Evolutionary conservation across 30 jellyfish, hydroid and myxozoan species (phyloP).

Genomic region (Catostylus mosaicus): DNA sequence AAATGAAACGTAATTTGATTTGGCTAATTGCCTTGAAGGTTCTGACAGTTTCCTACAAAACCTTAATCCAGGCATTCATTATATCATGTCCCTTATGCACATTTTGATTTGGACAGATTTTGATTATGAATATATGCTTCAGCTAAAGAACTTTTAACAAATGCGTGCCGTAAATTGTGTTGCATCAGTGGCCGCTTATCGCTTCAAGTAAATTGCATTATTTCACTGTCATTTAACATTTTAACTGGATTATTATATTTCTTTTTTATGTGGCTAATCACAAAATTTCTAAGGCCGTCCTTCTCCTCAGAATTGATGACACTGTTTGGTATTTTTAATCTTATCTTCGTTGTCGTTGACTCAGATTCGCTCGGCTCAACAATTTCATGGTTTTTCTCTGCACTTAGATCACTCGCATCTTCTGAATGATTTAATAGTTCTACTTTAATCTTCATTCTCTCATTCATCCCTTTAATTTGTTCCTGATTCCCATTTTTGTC

Average conservation of each 20-base stretch:
- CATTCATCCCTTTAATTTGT: background rate
- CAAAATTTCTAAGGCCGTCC: conserved; percentile 18
- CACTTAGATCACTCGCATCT: background rate
- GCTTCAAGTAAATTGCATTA: no score
- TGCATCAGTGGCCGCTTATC: no score
- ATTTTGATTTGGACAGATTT: no score
- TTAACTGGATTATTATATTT: conserved; percentile 14
- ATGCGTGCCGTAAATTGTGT: no score
- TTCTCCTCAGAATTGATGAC: conserved; percentile 12
- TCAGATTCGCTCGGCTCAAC: background rate
- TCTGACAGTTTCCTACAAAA: no score
- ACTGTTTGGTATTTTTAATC: conserved; percentile 27
- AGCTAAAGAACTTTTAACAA: no score
- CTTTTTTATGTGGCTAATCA: conserved; percentile 14
- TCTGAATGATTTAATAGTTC: conserved; percentile 21
- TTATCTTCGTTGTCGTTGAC: conserved; percentile 43
- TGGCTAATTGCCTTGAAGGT: no score
- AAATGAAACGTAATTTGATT: no score
- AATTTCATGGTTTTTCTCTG: background rate
- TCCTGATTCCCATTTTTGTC: background rate
- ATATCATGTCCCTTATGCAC: no score
- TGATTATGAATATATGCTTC: no score
- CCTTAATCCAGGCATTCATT: no score
- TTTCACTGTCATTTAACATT: conserved; percentile 8
- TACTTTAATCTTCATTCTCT: conserved; percentile 30